A percentile compares a stretch with the other conserved stretches of the same genome.
Conservation (phyloP, 2,113 vertebrate genomes). For the Eonycteris spelaea region DNA sequence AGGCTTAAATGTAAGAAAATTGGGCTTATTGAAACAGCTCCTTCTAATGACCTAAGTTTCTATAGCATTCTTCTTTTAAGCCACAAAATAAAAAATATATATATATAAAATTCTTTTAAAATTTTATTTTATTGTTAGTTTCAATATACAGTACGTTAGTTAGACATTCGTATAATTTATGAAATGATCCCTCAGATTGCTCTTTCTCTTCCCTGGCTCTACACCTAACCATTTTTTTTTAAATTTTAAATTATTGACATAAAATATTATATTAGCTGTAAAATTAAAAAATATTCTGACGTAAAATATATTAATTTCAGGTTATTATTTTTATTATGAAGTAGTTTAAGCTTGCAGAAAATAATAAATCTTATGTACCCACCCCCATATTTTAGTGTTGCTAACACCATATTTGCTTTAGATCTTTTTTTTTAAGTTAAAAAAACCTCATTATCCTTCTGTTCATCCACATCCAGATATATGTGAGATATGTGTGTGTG, state of each 20-base stretch:
- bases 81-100: not conserved
- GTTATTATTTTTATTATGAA: not conserved
- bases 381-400: not conserved
- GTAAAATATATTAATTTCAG: not conserved
- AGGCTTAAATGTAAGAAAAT: slow-evolving; percentile 17
- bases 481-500: too few relatives aligned
- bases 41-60: not conserved
- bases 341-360: not conserved
- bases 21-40: not conserved
- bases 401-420: not conserved
- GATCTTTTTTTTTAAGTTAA: not conserved
- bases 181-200: too few relatives aligned
- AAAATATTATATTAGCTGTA: not conserved
- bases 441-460: not conserved
- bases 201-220: too few relatives aligned
- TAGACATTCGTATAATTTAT: too few relatives aligned
- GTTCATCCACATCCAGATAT: not conserved
- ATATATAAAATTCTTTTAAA: not conserved
- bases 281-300: too few relatives aligned
- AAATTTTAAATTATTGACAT: not conserved
- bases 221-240: too few relatives aligned
- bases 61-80: not conserved
- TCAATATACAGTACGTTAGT: too few relatives aligned
- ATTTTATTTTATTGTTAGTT: too few relatives aligned
- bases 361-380: not conserved